phyloP scores from a whole-genome alignment of 2,797 vertebrate species.

The Sebastes vulpes region DNA sequence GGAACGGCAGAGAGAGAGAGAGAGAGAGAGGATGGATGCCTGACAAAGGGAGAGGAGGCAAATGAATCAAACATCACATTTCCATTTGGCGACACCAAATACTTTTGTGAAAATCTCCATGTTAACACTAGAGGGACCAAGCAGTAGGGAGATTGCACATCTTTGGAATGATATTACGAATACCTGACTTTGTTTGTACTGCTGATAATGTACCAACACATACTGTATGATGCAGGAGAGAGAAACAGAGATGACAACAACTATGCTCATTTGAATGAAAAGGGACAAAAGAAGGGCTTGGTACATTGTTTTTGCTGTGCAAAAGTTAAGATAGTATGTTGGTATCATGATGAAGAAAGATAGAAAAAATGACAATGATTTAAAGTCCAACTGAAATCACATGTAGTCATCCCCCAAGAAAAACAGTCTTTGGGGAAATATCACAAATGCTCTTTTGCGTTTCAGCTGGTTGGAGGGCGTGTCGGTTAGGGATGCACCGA shows the following conservation, averaged over 20 bases:
- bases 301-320: too few species aligned
- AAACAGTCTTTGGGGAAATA: too few species aligned
- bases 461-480: too few species aligned
- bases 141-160: background rate
- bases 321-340: too few species aligned
- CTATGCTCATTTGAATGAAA: too few species aligned
- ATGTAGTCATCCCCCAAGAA: too few species aligned
- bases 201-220: background rate
- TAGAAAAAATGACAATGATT: too few species aligned
- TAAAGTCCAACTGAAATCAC: too few species aligned
- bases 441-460: too few species aligned
- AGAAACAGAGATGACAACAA: background rate
- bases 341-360: too few species aligned
- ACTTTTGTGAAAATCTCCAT: background rate
- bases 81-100: conserved; percentile 16
- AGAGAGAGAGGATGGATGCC: background rate
- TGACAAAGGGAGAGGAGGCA: conserved; percentile 14
- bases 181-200: background rate
- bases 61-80: conserved; percentile 53
- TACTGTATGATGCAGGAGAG: background rate
- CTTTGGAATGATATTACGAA: background rate
- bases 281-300: too few species aligned
- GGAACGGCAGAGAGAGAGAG: conserved; percentile 5
- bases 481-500: too few species aligned
- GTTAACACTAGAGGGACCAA: background rate